Conservation (phyloP, 2,797 vertebrate species). For the Phoebastria nigripes region DNA sequence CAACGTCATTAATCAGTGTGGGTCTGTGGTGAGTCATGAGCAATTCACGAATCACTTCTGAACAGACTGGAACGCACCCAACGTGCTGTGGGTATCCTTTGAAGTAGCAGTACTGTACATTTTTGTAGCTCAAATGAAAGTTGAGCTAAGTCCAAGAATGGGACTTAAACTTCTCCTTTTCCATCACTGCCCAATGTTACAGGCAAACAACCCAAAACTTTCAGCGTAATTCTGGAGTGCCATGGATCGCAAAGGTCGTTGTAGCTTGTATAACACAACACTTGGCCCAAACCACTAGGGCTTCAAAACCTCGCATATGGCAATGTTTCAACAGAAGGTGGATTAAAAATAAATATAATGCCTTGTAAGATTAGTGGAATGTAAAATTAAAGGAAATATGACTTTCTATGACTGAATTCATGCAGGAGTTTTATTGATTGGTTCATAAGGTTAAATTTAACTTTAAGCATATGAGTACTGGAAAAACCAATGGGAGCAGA, state of each 20-base stretch:
- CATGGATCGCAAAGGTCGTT: not conserved
- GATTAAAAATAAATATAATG: not conserved
- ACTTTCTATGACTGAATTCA: not conserved
- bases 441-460: not conserved
- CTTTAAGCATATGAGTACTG: not conserved
- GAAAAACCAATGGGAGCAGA: not conserved
- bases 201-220: not conserved
- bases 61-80: fast-evolving
- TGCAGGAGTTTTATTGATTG: not conserved
- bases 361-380: not conserved
- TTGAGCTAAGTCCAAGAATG: not conserved
- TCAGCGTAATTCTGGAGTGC: fast-evolving
- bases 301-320: not conserved
- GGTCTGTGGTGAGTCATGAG: not conserved
- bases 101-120: not conserved
- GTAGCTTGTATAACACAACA: not conserved
- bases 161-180: not conserved
- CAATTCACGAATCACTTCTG: not conserved
- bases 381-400: not conserved
- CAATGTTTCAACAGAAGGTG: not conserved
- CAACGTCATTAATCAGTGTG: fast-evolving
- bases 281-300: not conserved
- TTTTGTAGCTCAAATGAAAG: not conserved
- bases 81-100: not conserved
- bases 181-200: fast-evolving